Evolutionary conservation across 2,113 vertebrate genomes (phyloP).

Genomic region (Pomatorhinus ruficollis): DNA sequence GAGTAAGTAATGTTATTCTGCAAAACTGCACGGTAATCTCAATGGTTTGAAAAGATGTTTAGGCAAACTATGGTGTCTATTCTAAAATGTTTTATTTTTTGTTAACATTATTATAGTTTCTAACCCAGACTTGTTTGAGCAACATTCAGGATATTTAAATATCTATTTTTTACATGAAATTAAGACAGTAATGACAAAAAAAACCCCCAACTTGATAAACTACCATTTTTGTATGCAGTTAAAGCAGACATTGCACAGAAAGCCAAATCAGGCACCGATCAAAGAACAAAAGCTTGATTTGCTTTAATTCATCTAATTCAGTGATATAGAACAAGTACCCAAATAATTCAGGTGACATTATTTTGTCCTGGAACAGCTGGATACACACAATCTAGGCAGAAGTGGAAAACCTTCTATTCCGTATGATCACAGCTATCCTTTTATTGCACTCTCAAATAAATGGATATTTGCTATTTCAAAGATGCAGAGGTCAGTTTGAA

Average conservation of each 20-base stretch:
- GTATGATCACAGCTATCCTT: neutral
- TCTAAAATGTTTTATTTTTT: neutral
- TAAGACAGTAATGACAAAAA: neutral
- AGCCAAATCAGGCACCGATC: neutral
- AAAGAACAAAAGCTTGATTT: neutral
- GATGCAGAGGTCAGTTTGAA: neutral
- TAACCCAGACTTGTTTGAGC: neutral
- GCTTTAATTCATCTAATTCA: neutral
- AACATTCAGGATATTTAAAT: neutral
- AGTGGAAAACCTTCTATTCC: neutral
- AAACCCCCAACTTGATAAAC: accelerated
- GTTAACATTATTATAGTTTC: neutral
- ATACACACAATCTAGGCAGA: neutral
- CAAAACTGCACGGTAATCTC: neutral
- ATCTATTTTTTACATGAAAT: neutral
- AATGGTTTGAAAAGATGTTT: neutral
- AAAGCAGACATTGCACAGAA: neutral
- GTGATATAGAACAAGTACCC: accelerated
- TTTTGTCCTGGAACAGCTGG: neutral
- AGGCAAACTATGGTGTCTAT: neutral
- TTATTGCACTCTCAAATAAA: neutral
- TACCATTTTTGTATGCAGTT: neutral
- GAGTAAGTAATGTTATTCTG: neutral
- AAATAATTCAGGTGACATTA: neutral
- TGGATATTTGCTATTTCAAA: neutral